phyloP scores from a whole-genome alignment of 2,888 invertebrate genomes.

The Incurvaria masculella region DNA sequence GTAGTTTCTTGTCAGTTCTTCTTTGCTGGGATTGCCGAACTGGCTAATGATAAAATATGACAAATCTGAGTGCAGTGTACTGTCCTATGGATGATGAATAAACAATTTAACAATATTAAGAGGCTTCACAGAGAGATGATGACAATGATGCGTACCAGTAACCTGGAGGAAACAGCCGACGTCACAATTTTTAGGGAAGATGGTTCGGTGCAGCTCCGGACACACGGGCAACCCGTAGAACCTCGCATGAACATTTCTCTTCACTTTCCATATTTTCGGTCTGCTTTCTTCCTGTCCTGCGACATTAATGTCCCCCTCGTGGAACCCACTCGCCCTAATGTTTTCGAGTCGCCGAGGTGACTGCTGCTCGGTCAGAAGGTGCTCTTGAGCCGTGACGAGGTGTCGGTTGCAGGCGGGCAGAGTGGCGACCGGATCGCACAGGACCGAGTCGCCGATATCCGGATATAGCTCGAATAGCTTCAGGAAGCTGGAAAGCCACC shows the following conservation, averaged over 20 bases:
- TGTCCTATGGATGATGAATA: too few relatives aligned
- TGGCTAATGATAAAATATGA: too few relatives aligned
- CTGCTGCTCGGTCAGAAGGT: too few relatives aligned
- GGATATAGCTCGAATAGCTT: slow-evolving; percentile 67
- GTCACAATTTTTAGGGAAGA: slow-evolving; percentile 69
- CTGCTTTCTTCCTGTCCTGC: slow-evolving; percentile 39
- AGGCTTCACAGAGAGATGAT: too few relatives aligned
- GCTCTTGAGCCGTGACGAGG: slow-evolving; percentile 59
- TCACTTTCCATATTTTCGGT: slow-evolving; percentile 39
- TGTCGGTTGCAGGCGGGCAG: slow-evolving; percentile 63
- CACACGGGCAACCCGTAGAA: slow-evolving; percentile 65
- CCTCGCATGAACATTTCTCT: slow-evolving; percentile 66
- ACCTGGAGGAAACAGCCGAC: slow-evolving; percentile 70
- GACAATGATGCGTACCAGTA: too few relatives aligned
- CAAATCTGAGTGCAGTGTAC: too few relatives aligned
- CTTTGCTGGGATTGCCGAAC: too few relatives aligned
- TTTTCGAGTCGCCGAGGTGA: too few relatives aligned
- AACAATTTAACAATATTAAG: too few relatives aligned
- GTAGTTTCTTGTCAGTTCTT: too few relatives aligned
- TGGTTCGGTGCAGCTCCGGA: slow-evolving; percentile 62
- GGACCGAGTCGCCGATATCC: slow-evolving; percentile 63
- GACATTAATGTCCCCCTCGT: too few relatives aligned
- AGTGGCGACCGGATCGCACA: slow-evolving; percentile 60
- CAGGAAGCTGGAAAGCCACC: slow-evolving; percentile 57
- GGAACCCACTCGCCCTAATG: too few relatives aligned